Base-by-base conservation (phyloP, 2,888 invertebrate genomes). In the Trileptium ribeirensis region DNA sequence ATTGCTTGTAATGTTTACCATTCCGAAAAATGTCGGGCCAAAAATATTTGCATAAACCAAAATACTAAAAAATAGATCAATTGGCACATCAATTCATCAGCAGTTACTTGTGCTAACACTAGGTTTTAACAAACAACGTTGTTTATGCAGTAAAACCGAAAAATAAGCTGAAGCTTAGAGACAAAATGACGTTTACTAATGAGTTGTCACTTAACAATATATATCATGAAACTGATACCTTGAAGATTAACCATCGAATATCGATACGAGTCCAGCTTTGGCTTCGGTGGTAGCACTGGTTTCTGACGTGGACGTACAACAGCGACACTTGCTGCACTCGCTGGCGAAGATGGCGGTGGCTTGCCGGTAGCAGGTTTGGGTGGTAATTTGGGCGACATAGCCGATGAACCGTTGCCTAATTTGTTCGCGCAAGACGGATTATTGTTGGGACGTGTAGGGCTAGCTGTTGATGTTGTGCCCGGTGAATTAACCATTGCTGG, bases 191-290 rank as follows among this genome's bases (percentile, higher is more conserved):
- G n/a, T n/a, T n/a, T n/a, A n/a, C n/a, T n/a, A n/a, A n/a, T n/a
- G n/a, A n/a, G n/a, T n/a, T n/a, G n/a, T 85, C 85, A 39, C 85
- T 84, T 74, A 64, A n/a, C 64, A 19, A n/a, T 64, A 64, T n/a
- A 64, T 19, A 64, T n/a, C n/a, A 77, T 24, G 38, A 64, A 70
- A 83, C 89, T n/a, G n/a, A n/a, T 89, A 92, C 92, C 92, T 91
- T 96, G 95, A 80, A 96, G 92, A 90, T 96, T 96, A 79, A 96
- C 96, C 95, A 96, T 95, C 79, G 95, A 96, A 90, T 96, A 96
- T 87, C 96, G 92, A 90, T 95, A 94, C 83, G 94, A 93, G 90
- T 95, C 95, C 86, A 95, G 94, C 84, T 94, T 89, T 74, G 94
- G 94, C 83, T 88, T 88, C 67, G 88, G 88, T 31, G 88, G 87